Evolutionary conservation across 2,797 vertebrate species (phyloP).

Genomic region (Arctocebus calabarensis): DNA sequence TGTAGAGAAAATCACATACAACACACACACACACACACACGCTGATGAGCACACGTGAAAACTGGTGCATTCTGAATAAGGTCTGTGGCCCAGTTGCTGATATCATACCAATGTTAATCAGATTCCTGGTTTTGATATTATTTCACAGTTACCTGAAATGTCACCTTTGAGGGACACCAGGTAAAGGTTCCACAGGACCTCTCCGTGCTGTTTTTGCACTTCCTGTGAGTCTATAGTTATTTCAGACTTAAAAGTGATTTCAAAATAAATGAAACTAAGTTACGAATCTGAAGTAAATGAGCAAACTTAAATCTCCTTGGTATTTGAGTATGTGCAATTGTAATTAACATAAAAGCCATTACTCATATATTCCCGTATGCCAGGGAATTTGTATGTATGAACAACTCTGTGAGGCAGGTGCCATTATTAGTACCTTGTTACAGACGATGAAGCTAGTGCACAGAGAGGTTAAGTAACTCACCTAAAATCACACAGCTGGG

Average conservation of each 20-base stretch:
- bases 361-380: neutral
- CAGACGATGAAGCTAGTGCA: neutral
- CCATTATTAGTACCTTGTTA: neutral
- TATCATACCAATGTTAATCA: accelerated
- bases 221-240: neutral
- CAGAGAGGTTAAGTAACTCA: neutral
- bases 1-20: neutral
- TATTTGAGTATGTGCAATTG: neutral
- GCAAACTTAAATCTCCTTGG: neutral
- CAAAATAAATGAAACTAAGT: neutral
- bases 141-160: accelerated
- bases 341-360: neutral
- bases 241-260: neutral
- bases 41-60: neutral
- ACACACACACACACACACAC: neutral
- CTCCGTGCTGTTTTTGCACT: neutral
- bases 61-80: neutral
- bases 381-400: neutral
- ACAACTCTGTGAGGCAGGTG: neutral
- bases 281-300: neutral
- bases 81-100: neutral
- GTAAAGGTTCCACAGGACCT: neutral
- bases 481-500: too few relatives aligned
- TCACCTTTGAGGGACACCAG: neutral
- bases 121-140: neutral